A percentile compares a stretch with the other conserved stretches of the same genome.
These are phyloP conservation scores for Cheilosia scutellata DNA, from an alignment of 2,888 invertebrate species.

Conservation along the genomic window DNA sequence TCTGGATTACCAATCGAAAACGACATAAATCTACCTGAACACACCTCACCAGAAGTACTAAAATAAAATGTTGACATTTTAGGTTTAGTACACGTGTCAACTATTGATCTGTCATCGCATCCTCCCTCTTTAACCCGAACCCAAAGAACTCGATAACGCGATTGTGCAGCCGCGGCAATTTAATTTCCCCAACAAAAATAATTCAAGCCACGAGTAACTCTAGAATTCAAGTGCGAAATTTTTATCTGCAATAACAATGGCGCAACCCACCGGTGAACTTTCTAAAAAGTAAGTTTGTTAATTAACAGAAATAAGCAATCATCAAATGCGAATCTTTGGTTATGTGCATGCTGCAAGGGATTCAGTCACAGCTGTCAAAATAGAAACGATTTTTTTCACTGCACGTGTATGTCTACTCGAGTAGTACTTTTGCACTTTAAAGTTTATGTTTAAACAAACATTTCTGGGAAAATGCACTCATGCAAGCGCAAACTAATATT, in stretches of 20 bases:
- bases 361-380: slow-evolving; percentile 56
- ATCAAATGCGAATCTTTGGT: slow-evolving; percentile 36
- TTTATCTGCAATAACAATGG: slow-evolving; percentile 77
- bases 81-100: slow-evolving; percentile 27
- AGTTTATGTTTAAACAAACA: not conserved
- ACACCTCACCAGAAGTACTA: slow-evolving; percentile 31
- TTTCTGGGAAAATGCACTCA: slow-evolving; percentile 36
- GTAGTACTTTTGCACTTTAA: not conserved
- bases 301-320: not conserved
- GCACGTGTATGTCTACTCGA: slow-evolving; percentile 48
- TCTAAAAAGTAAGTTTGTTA: slow-evolving; percentile 82
- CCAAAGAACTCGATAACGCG: not conserved
- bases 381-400: slow-evolving; percentile 11
- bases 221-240: not conserved
- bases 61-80: slow-evolving; percentile 11
- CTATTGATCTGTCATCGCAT: slow-evolving; percentile 13
- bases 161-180: slow-evolving; percentile 9
- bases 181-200: slow-evolving; percentile 6
- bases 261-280: slow-evolving; percentile 80
- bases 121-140: slow-evolving; percentile 25
- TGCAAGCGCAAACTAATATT: slow-evolving; percentile 48
- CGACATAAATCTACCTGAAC: no score
- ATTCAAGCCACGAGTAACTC: not conserved
- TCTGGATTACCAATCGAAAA: no score
- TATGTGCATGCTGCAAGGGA: slow-evolving; percentile 59